Base-by-base conservation (phyloP, 2,113 vertebrate species). In the Theropithecus gelada region DNA sequence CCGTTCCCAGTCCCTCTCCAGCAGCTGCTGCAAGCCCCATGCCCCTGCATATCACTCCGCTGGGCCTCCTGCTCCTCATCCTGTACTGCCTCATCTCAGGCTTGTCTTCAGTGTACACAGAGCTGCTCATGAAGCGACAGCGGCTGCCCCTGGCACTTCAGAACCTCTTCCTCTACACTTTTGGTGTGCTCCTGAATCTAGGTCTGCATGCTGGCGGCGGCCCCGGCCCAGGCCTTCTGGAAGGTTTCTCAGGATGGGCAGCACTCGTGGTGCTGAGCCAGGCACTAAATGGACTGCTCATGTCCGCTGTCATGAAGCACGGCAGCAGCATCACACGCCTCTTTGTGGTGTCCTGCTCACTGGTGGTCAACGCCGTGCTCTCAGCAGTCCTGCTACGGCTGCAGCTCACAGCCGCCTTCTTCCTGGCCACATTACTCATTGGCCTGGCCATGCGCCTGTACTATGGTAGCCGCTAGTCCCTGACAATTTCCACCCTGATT, bases 291-390 rank as follows among this genome's bases (percentile, higher is more conserved):
- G 99, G 99, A 14, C 98, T 99, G 80, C 98, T 99, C 59, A 99
- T 99, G 99, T 99, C 99, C 0, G 98, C 99, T 43, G 99, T 99
- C 96, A 99, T 99, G 98, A 99, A 99, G 98, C 99, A 99, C 9
- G 99, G 99, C 98, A 99, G 99, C 80, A 99, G 99, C 93, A 99
- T 99, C 98, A 99, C 99, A 5, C 99, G 99, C 48, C 99, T 99
- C 64, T 99, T 99, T 9, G 93, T 99, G 68, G 99, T 99, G 97
- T 99, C 99, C 98, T 99, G 99, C 96, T 99, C 99, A 14, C 99
- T 99, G 98, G 98, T 99, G 95, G 99, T 99, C 45, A 99, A 99
- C 0, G 99, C 99, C 0, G 48, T 99, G 48, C 97, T 99, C 43
- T 99, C 99, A 0, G 99, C 99, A 84, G 76, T 96, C 22, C 90